phyloP scores from a whole-genome alignment of 1,140 invertebrate species.

The Diabrotica undecimpunctata region DNA sequence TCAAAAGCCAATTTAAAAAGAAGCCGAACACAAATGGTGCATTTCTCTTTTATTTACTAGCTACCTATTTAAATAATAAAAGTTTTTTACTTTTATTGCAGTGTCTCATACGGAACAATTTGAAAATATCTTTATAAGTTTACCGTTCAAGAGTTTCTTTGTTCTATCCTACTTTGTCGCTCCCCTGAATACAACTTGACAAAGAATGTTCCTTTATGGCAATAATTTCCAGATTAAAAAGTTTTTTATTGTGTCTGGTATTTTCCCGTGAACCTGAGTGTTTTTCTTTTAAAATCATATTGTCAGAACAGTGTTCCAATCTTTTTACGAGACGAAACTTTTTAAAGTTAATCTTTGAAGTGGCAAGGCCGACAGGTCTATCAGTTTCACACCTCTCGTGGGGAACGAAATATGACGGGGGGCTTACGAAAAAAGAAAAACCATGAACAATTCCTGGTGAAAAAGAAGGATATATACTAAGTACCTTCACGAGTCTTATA shows the following conservation, averaged over 20 bases:
- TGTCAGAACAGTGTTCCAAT: conserved; percentile 1
- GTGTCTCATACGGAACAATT: not conserved
- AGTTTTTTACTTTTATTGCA: too few relatives aligned
- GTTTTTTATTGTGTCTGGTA: not conserved
- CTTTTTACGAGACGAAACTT: conserved; percentile 3
- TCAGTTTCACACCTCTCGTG: not conserved
- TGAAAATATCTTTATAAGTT: conserved; percentile 1
- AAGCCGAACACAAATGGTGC: too few relatives aligned
- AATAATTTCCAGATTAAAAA: not conserved
- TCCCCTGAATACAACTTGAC: not conserved
- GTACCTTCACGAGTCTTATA: too few relatives aligned
- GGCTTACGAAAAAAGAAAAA: too few relatives aligned
- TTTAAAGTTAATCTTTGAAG: not conserved
- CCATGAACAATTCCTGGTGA: too few relatives aligned
- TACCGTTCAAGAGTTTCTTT: not conserved
- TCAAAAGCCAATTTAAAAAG: too few relatives aligned
- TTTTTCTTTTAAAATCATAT: not conserved
- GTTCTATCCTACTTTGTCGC: not conserved
- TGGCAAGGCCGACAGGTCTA: conserved; percentile 1
- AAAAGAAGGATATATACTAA: too few relatives aligned
- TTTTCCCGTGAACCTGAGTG: not conserved
- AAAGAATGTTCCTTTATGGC: not conserved
- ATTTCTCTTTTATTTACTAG: too few relatives aligned
- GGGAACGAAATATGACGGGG: too few relatives aligned
- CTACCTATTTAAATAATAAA: too few relatives aligned